These are phyloP conservation scores for Tricholauxania praeusta DNA, from an alignment of 2,888 invertebrate genomes.

Conservation along the genomic window DNA sequence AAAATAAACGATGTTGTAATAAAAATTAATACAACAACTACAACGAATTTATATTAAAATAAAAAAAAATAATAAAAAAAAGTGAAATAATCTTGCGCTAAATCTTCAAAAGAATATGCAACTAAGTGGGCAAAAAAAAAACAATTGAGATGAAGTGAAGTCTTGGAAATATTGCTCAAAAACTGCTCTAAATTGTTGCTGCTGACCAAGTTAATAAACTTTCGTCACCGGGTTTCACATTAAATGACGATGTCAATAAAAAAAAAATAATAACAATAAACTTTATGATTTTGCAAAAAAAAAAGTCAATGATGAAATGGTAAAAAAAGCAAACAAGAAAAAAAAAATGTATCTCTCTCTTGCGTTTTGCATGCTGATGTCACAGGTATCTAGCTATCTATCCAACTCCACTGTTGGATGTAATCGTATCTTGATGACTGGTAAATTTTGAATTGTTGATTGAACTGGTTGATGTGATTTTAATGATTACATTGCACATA, in stretches of 20 bases:
- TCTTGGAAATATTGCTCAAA: too few species aligned
- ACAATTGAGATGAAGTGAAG: too few species aligned
- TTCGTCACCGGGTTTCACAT: not conserved
- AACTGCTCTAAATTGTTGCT: constrained; percentile 5
- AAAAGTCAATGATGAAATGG: too few species aligned
- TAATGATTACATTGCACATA: constrained; percentile 41
- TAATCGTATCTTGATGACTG: constrained; percentile 15
- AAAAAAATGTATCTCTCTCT: not conserved
- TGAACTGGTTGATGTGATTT: constrained; percentile 37
- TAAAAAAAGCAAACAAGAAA: too few species aligned
- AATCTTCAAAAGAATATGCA: too few species aligned
- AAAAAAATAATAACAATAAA: not conserved
- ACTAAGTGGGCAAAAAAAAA: too few species aligned
- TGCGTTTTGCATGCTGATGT: not conserved
- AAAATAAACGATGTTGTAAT: too few species aligned
- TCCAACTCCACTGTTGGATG: not conserved
- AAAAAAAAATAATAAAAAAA: too few species aligned
- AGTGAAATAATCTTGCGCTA: too few species aligned
- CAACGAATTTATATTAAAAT: not conserved
- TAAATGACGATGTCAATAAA: not conserved
- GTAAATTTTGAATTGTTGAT: constrained; percentile 4
- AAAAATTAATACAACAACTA: too few species aligned
- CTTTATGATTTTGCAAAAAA: constrained; percentile 12
- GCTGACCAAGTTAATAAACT: constrained; percentile 1
- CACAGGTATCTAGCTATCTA: not conserved